Conservation (phyloP, 2,888 invertebrate species). For the Athrips mouffetella region DNA sequence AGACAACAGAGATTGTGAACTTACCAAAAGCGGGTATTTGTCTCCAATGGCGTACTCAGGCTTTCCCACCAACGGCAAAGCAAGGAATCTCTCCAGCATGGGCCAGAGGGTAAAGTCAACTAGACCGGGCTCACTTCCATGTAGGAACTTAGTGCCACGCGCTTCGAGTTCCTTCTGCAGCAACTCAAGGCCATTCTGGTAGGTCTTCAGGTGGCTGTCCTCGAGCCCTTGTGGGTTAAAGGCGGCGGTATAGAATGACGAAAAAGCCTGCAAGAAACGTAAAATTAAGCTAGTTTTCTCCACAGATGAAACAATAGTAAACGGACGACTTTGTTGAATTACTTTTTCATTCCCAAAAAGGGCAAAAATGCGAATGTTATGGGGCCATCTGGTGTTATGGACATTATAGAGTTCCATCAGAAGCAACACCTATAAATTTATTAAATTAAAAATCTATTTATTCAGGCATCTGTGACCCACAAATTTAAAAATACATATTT, state of each 20-base stretch:
- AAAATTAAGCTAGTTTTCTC: too few species aligned
- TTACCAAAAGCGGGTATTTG: slow-evolving; percentile 82
- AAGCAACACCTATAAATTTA: too few species aligned
- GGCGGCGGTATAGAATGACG: slow-evolving; percentile 75
- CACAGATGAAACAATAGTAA: too few species aligned
- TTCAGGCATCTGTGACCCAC: too few species aligned
- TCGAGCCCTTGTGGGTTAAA: slow-evolving; percentile 55
- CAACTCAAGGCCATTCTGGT: slow-evolving; percentile 77
- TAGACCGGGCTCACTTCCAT: slow-evolving; percentile 85
- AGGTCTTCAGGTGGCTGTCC: slow-evolving; percentile 64
- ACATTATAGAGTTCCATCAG: too few species aligned
- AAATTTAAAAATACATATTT: too few species aligned
- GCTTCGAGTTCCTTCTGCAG: slow-evolving; percentile 82
- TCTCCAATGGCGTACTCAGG: slow-evolving; percentile 81
- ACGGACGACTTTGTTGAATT: too few species aligned
- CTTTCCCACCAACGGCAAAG: slow-evolving; percentile 79
- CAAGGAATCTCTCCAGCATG: slow-evolving; percentile 83
- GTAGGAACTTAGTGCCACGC: slow-evolving; percentile 82
- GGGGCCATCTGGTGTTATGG: too few species aligned
- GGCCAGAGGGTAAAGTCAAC: slow-evolving; percentile 92
- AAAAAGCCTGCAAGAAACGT: slow-evolving; percentile 58
- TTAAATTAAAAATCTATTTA: too few species aligned
- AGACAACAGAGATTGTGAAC: too few species aligned
- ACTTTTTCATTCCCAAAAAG: too few species aligned
- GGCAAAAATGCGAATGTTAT: too few species aligned